Percentiles rank a stretch among this genome's conserved stretches.
Conservation (phyloP, 2,113 vertebrate genomes). For the Lipophrys pholis region DNA sequence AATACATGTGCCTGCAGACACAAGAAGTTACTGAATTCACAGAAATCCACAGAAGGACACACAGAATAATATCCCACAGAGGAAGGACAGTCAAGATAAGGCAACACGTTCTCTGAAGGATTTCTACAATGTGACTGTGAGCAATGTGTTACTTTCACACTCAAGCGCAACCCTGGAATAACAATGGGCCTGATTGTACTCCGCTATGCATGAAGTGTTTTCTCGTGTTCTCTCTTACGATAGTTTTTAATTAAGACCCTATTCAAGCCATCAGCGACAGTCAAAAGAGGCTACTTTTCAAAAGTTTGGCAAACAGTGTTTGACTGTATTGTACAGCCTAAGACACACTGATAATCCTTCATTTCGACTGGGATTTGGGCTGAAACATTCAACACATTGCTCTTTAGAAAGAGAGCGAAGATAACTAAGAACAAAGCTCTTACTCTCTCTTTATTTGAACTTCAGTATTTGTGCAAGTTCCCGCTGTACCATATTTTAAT, state of each 20-base stretch:
- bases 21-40: too few species aligned
- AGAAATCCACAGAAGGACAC: neutral
- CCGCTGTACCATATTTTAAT: neutral
- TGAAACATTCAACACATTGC: slow-evolving; percentile 2
- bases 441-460: neutral
- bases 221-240: slow-evolving; percentile 36
- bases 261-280: slow-evolving; percentile 35
- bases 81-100: slow-evolving; percentile 22
- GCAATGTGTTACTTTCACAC: slow-evolving; percentile 42
- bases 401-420: slow-evolving; percentile 9
- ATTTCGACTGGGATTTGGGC: slow-evolving; percentile 35
- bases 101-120: slow-evolving; percentile 23
- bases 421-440: slow-evolving; percentile 18
- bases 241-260: slow-evolving; percentile 53
- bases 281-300: slow-evolving; percentile 34
- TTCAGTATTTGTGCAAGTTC: neutral
- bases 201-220: slow-evolving; percentile 30
- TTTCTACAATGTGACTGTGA: slow-evolving; percentile 13
- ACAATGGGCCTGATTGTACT: slow-evolving; percentile 31
- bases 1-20: too few species aligned
- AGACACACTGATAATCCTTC: slow-evolving; percentile 30
- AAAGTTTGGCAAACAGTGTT: slow-evolving; percentile 34
- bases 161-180: slow-evolving; percentile 36
- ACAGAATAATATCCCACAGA: slow-evolving; percentile 14
- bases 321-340: slow-evolving; percentile 12